Evolutionary conservation across 2,113 vertebrate species (phyloP), one percentile per base, ranked within the genome.

Genomic region (Cyphomyrus discorhynchus): DNA sequence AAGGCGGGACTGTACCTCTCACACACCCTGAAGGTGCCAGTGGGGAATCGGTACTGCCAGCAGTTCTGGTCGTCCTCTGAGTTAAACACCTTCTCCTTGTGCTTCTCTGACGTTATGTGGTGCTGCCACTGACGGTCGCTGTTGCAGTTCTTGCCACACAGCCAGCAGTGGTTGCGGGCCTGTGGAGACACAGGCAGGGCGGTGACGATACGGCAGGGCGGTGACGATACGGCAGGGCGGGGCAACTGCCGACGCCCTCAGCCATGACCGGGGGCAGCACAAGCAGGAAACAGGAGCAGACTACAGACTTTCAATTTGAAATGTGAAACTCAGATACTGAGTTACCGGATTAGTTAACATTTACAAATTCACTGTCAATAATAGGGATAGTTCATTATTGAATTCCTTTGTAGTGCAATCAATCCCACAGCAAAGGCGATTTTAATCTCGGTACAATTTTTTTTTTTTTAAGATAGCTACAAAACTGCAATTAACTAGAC

Each of bases 51-150:
- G 93, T 99, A 97, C 94, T 99, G 98, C 98, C 98, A 99, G 94
- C 98, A 97, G 94, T 98, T 98, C 92, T 98, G 98, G 92, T 99
- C 98, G 0, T 99, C 98, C 90, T 99, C 98, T 0, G 97, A 98
- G 94, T 98, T 98, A 93, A 99, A 99, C 91, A 99, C 97, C 90
- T 98, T 96, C 90, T 99, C 98, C 91, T 99, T 99, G 96, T 99
- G 98, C 95, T 99, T 99, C 91, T 99, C 98, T 0, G 98, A 99
- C 9, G 98, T 97, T 94, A 99, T 99, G 92, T 99, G 98, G 95
- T 98, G 97, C 93, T 99, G 98, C 98, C 98, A 99, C 94, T 99
- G 98, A 92, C 97, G 98, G 92, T 99, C 98, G 2, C 98, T 99
- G 93, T 99, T 99, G 93, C 98, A 99, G 96, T 99, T 99, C 93